Percentiles rank a stretch among this genome's conserved stretches.
Conservation (phyloP, 2,797 vertebrate species). For the Cryptoprocta ferox region DNA sequence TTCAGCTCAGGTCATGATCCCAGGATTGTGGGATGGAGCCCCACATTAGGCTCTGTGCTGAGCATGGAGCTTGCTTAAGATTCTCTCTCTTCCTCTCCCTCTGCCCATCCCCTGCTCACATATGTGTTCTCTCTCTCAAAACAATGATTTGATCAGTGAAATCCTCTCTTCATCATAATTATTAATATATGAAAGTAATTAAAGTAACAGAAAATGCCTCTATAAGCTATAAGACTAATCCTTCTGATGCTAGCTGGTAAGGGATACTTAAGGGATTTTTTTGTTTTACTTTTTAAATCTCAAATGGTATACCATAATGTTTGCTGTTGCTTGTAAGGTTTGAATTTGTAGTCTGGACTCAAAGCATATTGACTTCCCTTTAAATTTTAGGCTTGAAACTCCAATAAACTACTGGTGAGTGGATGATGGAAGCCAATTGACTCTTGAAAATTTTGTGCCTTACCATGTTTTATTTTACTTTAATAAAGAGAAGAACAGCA, state of each 20-base stretch:
- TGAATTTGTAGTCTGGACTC: constrained; percentile 13
- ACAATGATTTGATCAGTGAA: neutral
- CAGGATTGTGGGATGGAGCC: too few relatives aligned
- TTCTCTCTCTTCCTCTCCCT: too few relatives aligned
- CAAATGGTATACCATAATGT: neutral
- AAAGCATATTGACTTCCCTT: neutral
- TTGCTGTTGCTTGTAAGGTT: neutral
- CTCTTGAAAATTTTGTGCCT: neutral
- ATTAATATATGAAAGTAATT: neutral
- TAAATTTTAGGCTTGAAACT: neutral
- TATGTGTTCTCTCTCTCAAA: too few relatives aligned
- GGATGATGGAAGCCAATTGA: neutral
- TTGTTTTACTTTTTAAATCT: neutral
- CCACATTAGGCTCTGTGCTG: too few relatives aligned
- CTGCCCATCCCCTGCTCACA: too few relatives aligned
- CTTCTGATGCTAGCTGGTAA: neutral
- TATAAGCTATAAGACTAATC: neutral
- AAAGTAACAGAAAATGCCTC: neutral
- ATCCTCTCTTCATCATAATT: neutral
- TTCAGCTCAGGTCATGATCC: too few relatives aligned
- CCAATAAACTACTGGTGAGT: neutral
- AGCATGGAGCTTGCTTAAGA: too few relatives aligned
- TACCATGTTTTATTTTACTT: constrained; percentile 32
- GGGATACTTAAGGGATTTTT: neutral
- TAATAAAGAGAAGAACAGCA: neutral